Percentiles rank a stretch among this genome's conserved stretches.
Conservation (phyloP, 2,888 invertebrate species). For the Phyllotreta striolata region DNA sequence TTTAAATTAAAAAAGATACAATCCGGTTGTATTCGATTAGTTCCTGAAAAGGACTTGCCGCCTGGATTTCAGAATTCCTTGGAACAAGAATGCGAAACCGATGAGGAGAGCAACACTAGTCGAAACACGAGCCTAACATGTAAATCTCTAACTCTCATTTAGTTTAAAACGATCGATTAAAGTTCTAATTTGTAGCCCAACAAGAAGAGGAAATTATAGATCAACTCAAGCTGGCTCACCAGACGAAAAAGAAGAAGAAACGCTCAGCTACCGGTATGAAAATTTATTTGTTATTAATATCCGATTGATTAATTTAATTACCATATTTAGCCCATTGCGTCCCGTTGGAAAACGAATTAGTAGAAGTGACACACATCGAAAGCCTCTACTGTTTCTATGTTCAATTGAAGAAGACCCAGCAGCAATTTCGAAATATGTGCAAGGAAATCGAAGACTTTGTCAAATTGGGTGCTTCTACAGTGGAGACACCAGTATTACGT, state of each 20-base stretch:
- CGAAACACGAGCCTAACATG: not conserved
- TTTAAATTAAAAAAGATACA: conserved; percentile 37
- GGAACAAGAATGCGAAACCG: conserved; percentile 37
- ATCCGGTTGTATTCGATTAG: conserved; percentile 36
- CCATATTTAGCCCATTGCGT: conserved; percentile 13
- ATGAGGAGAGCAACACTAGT: conserved; percentile 36
- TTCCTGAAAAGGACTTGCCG: conserved; percentile 42
- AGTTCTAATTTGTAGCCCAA: not conserved
- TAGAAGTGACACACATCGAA: conserved; percentile 51
- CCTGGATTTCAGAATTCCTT: conserved; percentile 38
- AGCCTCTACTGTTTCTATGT: conserved; percentile 52
- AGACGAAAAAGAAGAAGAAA: not conserved
- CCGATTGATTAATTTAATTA: conserved; percentile 5
- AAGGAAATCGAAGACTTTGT: conserved; percentile 48
- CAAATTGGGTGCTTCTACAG: conserved; percentile 41
- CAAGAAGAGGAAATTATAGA: too few species aligned
- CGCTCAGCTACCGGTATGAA: not conserved
- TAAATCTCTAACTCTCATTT: not conserved
- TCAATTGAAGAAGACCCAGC: conserved; percentile 43
- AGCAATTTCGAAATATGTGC: conserved; percentile 42
- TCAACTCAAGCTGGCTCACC: too few species aligned
- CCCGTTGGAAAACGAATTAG: conserved; percentile 39
- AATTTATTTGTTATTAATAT: not conserved
- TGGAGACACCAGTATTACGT: conserved; percentile 48
- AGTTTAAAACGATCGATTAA: conserved; percentile 30